A percentile compares a stretch with the other conserved stretches of the same genome.
Conservation (phyloP, 2,113 vertebrate genomes). For the Platycercus adscitus region DNA sequence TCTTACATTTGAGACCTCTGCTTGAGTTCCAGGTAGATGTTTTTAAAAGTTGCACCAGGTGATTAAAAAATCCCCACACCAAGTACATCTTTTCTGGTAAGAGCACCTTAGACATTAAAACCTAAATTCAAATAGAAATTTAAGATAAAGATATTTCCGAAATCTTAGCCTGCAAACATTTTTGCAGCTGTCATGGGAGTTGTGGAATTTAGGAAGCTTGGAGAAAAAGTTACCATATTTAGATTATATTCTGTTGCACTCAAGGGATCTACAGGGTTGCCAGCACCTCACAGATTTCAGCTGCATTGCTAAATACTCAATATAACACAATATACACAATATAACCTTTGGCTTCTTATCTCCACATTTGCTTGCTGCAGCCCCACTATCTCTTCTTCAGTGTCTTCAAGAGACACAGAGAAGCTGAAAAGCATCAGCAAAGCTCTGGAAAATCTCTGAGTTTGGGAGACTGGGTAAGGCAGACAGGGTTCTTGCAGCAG, state of each 20-base stretch:
- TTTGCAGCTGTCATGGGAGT: background rate
- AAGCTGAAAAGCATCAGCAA: background rate
- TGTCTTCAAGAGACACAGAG: background rate
- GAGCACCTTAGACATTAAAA: background rate
- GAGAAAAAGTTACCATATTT: background rate
- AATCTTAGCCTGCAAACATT: background rate
- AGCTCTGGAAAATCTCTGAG: background rate
- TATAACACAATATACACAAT: background rate
- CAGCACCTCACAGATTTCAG: background rate
- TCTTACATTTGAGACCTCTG: background rate
- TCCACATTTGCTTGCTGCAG: background rate
- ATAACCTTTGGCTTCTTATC: background rate
- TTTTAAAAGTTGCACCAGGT: background rate
- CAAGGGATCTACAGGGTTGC: background rate
- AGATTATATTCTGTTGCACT: background rate
- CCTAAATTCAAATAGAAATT: background rate
- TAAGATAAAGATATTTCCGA: background rate
- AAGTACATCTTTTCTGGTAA: background rate
- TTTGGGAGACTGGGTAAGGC: background rate
- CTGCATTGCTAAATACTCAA: background rate
- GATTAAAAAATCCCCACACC: background rate
- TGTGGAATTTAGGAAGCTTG: background rate
- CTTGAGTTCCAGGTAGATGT: background rate
- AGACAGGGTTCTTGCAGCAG: background rate
- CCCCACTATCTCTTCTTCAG: background rate